phyloP scores from a whole-genome alignment of 2,888 invertebrate genomes.

The Linyphia triangularis region DNA sequence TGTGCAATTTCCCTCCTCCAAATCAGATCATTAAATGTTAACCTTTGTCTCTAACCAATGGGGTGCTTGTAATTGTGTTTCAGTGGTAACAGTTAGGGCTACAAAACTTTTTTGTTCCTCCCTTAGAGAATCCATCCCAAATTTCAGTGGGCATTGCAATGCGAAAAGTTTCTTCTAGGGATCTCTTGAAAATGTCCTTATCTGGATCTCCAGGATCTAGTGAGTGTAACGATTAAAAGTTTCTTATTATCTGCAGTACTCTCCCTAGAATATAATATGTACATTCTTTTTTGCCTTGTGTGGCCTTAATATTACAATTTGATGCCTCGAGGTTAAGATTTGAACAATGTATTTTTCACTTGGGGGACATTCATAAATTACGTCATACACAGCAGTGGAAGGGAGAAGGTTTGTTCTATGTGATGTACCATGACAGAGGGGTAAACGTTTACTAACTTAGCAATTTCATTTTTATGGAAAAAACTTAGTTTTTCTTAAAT shows the following conservation, averaged over 20 bases:
- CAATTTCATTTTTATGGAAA: too few relatives aligned
- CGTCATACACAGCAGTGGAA: too few relatives aligned
- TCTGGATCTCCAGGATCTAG: constrained; percentile 73
- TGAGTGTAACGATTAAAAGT: constrained; percentile 48
- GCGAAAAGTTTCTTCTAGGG: constrained; percentile 75
- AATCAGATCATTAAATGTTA: not conserved
- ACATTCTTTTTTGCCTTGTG: not conserved
- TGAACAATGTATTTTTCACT: too few relatives aligned
- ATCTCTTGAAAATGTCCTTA: constrained; percentile 68
- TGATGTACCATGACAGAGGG: too few relatives aligned
- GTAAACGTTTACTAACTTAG: too few relatives aligned
- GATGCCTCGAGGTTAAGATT: too few relatives aligned
- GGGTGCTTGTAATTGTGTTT: not conserved
- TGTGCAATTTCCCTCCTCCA: not conserved
- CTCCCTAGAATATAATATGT: not conserved
- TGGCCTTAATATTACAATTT: constrained; percentile 15
- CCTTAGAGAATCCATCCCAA: constrained; percentile 49
- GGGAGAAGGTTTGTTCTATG: too few relatives aligned
- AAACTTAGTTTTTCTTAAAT: too few relatives aligned
- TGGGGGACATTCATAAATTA: too few relatives aligned
- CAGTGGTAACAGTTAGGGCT: not conserved
- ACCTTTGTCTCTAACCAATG: not conserved
- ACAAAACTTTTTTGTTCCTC: constrained; percentile 15
- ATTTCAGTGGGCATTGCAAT: constrained; percentile 50
- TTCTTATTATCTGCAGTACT: too few relatives aligned